A percentile compares a stretch with the other conserved stretches of the same genome.
phyloP scores from a whole-genome alignment of 2,797 vertebrate genomes.

The Phataginus tetradactyla region DNA sequence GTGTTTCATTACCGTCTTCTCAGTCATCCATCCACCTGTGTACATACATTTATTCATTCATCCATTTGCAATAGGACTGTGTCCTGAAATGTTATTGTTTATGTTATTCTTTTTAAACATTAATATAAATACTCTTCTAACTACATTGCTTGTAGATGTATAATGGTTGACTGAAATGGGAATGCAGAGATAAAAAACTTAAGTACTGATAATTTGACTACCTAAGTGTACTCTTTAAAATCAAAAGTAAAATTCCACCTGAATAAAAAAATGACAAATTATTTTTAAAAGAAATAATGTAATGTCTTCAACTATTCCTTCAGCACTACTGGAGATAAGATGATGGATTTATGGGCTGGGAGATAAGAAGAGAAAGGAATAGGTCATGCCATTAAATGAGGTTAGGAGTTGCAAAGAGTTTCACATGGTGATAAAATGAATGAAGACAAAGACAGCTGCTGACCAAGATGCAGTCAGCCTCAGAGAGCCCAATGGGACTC shows the following conservation, averaged over 20 bases:
- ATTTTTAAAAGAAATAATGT: background rate
- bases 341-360: background rate
- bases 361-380: background rate
- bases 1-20: background rate
- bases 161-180: background rate
- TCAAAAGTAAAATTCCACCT: background rate
- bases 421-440: background rate
- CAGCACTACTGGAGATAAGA: background rate
- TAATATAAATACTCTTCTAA: background rate
- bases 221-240: background rate
- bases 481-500: background rate
- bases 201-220: background rate
- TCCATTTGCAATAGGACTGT: background rate
- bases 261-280: background rate
- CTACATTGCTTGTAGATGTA: background rate
- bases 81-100: background rate
- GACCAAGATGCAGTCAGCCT: background rate
- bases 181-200: background rate
- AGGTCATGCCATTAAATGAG: background rate
- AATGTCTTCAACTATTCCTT: background rate
- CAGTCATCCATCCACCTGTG: background rate
- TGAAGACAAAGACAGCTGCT: background rate
- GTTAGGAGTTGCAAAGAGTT: background rate
- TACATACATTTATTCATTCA: background rate
- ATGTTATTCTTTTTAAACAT: background rate